Base-by-base conservation (phyloP, 1,140 invertebrate genomes). In the Caerostris extrusa region DNA sequence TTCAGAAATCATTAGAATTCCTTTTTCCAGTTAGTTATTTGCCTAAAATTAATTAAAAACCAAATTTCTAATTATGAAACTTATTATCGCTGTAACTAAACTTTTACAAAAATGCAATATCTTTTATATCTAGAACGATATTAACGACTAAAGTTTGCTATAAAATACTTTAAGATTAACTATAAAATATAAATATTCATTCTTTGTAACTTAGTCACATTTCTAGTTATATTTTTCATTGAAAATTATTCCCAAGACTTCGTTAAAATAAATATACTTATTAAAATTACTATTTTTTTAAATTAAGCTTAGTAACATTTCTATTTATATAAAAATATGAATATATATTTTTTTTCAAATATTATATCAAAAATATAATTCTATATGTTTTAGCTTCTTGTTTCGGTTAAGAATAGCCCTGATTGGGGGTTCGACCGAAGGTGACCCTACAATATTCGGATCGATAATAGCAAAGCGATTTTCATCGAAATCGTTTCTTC, bases 401-500 rank as follows among this genome's bases (percentile, higher is more conserved):
- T 77, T 53, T 77, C 50, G 3, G 12, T 12, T 64, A 64, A 64
- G 17, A 7, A 53, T 55, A 8, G n/a, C 56, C 19, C 56, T 85
- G 55, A 85, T 60, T 85, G 56, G 56, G 19, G 34, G n/a, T 34
- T 67, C 60, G 6, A 64, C 60, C 14, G 86, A 88, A 88, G 86
- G 86, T 88, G 58, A 88, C 86, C 86, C 34, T 55, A 58, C n/a
- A 53, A 85, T 53, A 88, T 64, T 50, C 55, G 14, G 86, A 88
- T 88, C 86, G 61, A 88, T 88, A 88, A 5, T 1, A 56, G 56
- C 50, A 7, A 17, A 86, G n/a, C 8, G 61, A 67, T 88, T 88
- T 88, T 64, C 86, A 88, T 88, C 86, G 58, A 88, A 88, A 88
- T 88, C 58, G 86, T 88, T 88, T 88, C 61, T 64, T 67, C 50